Evolutionary conservation across 2,113 vertebrate genomes (phyloP).

Genomic region (Cervus canadensis): DNA sequence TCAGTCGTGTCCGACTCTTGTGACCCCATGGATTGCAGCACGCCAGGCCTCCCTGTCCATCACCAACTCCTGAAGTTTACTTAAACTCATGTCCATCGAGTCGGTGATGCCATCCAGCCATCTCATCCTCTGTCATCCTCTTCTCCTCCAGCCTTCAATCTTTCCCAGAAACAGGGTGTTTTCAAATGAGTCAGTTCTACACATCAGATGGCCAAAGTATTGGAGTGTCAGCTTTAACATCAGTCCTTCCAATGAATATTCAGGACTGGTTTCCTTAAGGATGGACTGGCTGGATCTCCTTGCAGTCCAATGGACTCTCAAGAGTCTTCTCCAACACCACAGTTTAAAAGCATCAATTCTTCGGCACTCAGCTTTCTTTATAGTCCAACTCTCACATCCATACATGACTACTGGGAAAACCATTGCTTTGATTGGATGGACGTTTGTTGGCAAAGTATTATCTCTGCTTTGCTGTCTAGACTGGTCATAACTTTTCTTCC

Average conservation of each 20-base stretch:
- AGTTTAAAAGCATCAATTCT: background rate
- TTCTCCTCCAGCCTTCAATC: background rate
- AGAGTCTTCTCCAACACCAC: background rate
- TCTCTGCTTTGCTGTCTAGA: background rate
- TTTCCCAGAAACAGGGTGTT: background rate
- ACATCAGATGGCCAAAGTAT: background rate
- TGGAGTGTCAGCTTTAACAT: background rate
- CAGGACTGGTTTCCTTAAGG: background rate
- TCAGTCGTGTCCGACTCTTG: fast-evolving
- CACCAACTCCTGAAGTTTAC: background rate
- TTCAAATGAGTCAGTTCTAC: background rate
- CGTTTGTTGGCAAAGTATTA: background rate
- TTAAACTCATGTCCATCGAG: background rate
- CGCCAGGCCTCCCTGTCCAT: background rate
- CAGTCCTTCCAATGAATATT: background rate
- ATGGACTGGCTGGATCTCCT: background rate
- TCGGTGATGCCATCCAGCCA: background rate
- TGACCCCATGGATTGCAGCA: background rate
- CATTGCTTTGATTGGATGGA: background rate
- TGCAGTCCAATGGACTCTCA: background rate
- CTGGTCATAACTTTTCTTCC: background rate
- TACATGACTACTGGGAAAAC: background rate
- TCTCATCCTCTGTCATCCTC: background rate
- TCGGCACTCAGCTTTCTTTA: background rate
- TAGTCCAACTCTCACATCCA: background rate